phyloP scores from a whole-genome alignment of 92 coral and sea anemone genomes.

The Scolanthus callimorphus region DNA sequence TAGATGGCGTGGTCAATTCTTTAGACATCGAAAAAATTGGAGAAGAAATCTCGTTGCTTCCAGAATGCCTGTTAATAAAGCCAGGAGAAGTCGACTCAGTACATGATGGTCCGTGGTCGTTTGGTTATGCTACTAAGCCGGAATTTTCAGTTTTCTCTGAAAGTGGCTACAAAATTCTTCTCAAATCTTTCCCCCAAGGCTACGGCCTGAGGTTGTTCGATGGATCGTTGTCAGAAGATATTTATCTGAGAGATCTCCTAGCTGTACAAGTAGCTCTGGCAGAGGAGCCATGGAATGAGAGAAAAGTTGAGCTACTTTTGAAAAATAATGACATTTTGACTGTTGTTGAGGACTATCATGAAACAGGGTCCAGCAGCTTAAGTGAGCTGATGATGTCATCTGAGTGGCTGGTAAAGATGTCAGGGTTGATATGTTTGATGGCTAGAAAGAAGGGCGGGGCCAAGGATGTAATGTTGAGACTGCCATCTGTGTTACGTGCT shows the following conservation, averaged over 20 bases:
- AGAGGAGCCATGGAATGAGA: slow-evolving; percentile 63
- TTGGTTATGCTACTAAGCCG: slow-evolving; percentile 50
- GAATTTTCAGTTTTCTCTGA: slow-evolving; percentile 53
- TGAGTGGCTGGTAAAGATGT: slow-evolving; percentile 78
- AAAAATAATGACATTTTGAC: slow-evolving; percentile 40
- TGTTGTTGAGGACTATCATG: slow-evolving; percentile 35
- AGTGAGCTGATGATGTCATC: slow-evolving; percentile 66
- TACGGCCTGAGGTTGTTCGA: slow-evolving; percentile 33
- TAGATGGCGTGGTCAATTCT: slow-evolving; percentile 46
- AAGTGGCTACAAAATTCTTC: slow-evolving; percentile 34
- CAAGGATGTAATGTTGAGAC: slow-evolving; percentile 23
- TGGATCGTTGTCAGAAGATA: slow-evolving; percentile 37
- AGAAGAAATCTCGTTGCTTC: slow-evolving; percentile 21
- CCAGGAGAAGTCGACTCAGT: slow-evolving; percentile 72
- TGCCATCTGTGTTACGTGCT: slow-evolving; percentile 64
- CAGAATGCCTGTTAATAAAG: slow-evolving; percentile 18
- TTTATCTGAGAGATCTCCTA: slow-evolving; percentile 36
- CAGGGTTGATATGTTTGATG: slow-evolving; percentile 54
- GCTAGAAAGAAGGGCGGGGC: slow-evolving; percentile 33
- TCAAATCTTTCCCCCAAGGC: slow-evolving; percentile 12
- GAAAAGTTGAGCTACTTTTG: slow-evolving; percentile 50
- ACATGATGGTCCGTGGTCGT: slow-evolving; percentile 54
- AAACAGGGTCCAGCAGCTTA: slow-evolving; percentile 37
- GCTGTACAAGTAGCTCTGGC: slow-evolving; percentile 55
- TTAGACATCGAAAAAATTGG: slow-evolving; percentile 36